A percentile compares a stretch with the other conserved stretches of the same genome.
phyloP scores from a whole-genome alignment of 2,113 vertebrate species.

The Polypterus bichir region DNA sequence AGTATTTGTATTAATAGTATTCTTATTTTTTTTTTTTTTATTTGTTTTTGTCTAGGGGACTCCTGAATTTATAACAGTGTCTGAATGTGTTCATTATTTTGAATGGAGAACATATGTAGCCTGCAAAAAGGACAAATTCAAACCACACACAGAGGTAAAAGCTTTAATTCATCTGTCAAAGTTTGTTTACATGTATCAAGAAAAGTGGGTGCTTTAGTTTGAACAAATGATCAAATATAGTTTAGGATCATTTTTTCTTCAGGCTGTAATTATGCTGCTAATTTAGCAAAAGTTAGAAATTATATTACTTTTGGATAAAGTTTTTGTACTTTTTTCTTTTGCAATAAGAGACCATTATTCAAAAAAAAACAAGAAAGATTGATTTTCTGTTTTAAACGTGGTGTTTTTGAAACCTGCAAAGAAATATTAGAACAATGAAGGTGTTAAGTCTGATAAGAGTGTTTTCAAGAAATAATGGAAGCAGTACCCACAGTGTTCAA shows the following conservation, averaged over 20 bases:
- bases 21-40: too few relatives aligned
- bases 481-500: too few relatives aligned
- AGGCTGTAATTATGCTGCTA: background rate
- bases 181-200: background rate
- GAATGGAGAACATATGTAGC: conserved; percentile 81
- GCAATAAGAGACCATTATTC: too few relatives aligned
- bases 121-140: conserved; percentile 76
- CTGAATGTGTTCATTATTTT: conserved; percentile 82
- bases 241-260: background rate
- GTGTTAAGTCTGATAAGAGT: too few relatives aligned
- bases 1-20: too few relatives aligned
- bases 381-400: too few relatives aligned
- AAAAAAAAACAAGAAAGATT: too few relatives aligned
- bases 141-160: conserved; percentile 78
- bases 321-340: too few relatives aligned
- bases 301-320: too few relatives aligned
- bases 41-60: conserved; percentile 57
- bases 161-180: background rate
- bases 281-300: background rate
- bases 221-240: conserved; percentile 3
- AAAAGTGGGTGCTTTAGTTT: background rate
- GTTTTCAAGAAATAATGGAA: too few relatives aligned
- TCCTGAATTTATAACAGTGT: conserved; percentile 77
- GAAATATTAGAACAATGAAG: too few relatives aligned
- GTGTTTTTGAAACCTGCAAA: too few relatives aligned